These are phyloP conservation scores for Phaedon cochleariae DNA, from an alignment of 2,888 invertebrate genomes.

Conservation along the genomic window DNA sequence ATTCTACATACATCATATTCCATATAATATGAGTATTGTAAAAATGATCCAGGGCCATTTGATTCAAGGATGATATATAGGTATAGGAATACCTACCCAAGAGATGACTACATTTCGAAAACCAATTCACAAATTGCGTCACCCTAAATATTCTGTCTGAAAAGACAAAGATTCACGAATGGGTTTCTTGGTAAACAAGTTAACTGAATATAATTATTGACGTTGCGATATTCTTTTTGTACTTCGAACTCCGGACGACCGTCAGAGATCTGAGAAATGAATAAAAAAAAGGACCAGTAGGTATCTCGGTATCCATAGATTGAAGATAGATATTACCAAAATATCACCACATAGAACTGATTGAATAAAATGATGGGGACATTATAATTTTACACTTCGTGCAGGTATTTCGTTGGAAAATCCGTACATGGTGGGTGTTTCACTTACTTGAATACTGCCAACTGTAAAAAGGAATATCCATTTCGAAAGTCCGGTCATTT, in stretches of 20 bases:
- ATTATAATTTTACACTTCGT: too few species aligned
- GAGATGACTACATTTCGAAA: not conserved
- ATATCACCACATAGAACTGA: too few species aligned
- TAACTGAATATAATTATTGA: not conserved
- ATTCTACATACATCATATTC: too few species aligned
- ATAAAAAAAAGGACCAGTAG: too few species aligned
- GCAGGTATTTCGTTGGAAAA: too few species aligned
- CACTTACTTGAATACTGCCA: conserved; percentile 46
- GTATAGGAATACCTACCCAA: not conserved
- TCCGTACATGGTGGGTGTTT: too few species aligned
- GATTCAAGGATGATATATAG: not conserved
- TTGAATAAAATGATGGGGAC: too few species aligned
- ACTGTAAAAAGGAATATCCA: conserved; percentile 40
- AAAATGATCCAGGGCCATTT: too few species aligned
- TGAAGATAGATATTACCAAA: too few species aligned
- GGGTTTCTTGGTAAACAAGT: not conserved
- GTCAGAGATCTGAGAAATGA: not conserved
- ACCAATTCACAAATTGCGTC: not conserved
- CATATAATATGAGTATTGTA: too few species aligned
- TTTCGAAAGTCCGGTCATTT: conserved; percentile 30
- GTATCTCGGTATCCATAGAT: too few species aligned
- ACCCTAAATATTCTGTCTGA: not conserved
- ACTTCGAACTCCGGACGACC: not conserved
- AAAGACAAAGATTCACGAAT: not conserved
- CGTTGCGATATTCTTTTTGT: not conserved